Evolutionary conservation across 2,888 invertebrate genomes (phyloP), one percentile per base, ranked within the genome.

Genomic region (Macrophya annulata): DNA sequence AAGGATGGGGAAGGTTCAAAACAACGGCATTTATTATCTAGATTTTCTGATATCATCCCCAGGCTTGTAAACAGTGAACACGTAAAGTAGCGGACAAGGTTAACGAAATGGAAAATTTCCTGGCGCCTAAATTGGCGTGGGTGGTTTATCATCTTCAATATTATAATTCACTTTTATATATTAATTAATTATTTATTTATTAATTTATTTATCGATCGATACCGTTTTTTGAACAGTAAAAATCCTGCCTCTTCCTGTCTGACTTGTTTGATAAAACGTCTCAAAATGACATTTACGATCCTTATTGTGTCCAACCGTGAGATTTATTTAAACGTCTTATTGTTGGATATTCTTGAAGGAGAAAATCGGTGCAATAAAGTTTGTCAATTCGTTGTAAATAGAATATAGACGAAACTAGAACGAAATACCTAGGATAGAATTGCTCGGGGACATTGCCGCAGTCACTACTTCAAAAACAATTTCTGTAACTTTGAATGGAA

Each of bases 11-110:
- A n/a, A 31, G 62, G 31, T 68, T 83, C 40, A 68, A 83, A 83
- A 83, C 83, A 83, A 51, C 48, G 65, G 68, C 83, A 83, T 83
- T 83, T 68, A 51, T 83, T 83, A 83, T 83, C 71, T 71, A 17
- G n/a, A 83, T 68, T 25, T 83, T 51, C 68, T 68, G 48, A 68
- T 65, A 68, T 15, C 59, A 45, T 9, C 71, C 31, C 31, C 68
- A 43, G 6, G 65, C 43, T 82, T 68, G 45, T 82, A 25, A 21
- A 82, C 65, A 40, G 65, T 62, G 43, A 37, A 25, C 45, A 68
- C 25, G 82, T 65, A 21, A 65, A 65, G 62, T 40, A 68, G 83
- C 83, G 71, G 31, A 83, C 68, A 71, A 48, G 51, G 43, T 83
- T 83, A 83, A 68, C 48, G 83, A 83, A 62, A 37, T 37, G 48